Evolutionary conservation across 1,140 invertebrate genomes (phyloP).

Genomic region (Ceratitis capitata): DNA sequence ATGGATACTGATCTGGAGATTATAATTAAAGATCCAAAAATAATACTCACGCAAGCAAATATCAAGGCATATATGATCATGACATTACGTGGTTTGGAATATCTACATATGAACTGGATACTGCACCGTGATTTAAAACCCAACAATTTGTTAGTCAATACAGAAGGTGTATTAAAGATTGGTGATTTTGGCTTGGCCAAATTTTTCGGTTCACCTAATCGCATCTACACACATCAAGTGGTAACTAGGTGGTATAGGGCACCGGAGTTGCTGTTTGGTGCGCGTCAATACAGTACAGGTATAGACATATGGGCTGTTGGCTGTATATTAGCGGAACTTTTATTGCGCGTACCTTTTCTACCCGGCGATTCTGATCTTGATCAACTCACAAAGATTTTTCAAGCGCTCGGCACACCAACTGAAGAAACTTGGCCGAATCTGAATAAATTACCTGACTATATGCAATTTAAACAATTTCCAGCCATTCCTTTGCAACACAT

Average conservation of each 20-base stretch:
- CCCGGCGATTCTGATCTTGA: conserved; percentile 97
- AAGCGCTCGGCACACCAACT: conserved; percentile 88
- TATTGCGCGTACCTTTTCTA: conserved; percentile 91
- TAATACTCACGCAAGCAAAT: conserved; percentile 90
- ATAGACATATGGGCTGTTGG: conserved; percentile 99
- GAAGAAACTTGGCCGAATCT: conserved; percentile 94
- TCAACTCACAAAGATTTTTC: conserved; percentile 95
- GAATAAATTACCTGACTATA: conserved; percentile 87
- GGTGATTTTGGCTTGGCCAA: conserved; percentile 99
- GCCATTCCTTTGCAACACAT: conserved; percentile 88
- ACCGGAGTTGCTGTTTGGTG: conserved; percentile 96
- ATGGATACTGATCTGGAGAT: conserved; percentile 99
- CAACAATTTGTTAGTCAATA: conserved; percentile 96
- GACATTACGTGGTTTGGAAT: conserved; percentile 92
- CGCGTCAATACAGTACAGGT: conserved; percentile 91
- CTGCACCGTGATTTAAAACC: conserved; percentile 98
- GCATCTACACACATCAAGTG: conserved; percentile 98
- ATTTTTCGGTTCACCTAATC: conserved; percentile 94
- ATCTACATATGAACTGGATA: conserved; percentile 96
- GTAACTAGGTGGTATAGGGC: conserved; percentile 94
- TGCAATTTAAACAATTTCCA: conserved; percentile 89
- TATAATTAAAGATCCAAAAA: conserved; percentile 85
- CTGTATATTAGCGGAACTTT: conserved; percentile 95
- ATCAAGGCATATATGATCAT: conserved; percentile 97
- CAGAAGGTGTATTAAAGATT: conserved; percentile 92